Percentiles rank a stretch among this genome's conserved stretches.
phyloP scores from a whole-genome alignment of 2,113 vertebrate species.

The Sylvilagus bachmani region DNA sequence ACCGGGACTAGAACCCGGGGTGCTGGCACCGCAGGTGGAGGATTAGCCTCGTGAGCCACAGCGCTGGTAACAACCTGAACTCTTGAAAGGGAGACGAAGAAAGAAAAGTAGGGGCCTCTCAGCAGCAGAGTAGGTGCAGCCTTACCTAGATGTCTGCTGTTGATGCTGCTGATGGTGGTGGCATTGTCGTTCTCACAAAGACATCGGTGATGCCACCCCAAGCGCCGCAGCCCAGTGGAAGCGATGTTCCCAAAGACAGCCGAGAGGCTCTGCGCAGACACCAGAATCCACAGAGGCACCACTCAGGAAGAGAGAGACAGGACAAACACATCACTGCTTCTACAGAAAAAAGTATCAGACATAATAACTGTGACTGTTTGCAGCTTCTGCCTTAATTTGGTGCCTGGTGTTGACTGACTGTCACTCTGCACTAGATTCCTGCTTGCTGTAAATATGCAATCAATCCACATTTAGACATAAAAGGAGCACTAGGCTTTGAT shows the following conservation, averaged over 20 bases:
- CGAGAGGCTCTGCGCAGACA: neutral
- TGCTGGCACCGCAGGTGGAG: too few species aligned
- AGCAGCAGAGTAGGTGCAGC: neutral
- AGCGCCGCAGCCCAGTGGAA: neutral
- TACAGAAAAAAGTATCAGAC: neutral
- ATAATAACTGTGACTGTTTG: constrained; percentile 4
- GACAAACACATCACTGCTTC: neutral
- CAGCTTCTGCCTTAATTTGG: constrained; percentile 44
- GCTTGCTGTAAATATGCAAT: constrained; percentile 75
- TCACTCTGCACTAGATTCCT: constrained; percentile 13
- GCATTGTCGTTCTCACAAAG: neutral
- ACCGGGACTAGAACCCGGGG: too few species aligned
- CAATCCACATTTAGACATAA: constrained; percentile 77
- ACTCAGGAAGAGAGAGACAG: neutral
- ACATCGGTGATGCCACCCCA: neutral
- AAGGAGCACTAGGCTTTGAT: constrained; percentile 75
- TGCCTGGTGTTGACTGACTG: constrained; percentile 34
- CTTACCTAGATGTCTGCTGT: neutral
- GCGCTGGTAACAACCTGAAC: too few species aligned
- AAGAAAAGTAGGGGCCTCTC: neutral
- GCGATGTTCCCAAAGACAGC: neutral
- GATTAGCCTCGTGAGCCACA: too few species aligned
- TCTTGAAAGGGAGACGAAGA: neutral
- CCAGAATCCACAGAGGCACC: neutral
- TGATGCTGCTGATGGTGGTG: too few species aligned